phyloP scores from a whole-genome alignment of 2,113 vertebrate species.

The Globicephala melas region DNA sequence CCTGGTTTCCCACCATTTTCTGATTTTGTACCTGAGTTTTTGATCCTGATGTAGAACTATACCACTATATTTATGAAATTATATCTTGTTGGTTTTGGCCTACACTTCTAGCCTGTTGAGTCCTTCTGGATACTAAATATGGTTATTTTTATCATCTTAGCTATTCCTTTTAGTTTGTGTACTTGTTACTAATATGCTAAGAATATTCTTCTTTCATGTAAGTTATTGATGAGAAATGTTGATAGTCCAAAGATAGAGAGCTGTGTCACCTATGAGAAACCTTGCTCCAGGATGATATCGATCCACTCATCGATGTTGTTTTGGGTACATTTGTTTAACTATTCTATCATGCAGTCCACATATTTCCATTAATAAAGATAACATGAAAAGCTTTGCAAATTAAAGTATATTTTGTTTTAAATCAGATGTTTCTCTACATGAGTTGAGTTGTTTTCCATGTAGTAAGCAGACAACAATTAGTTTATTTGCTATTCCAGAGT shows the following conservation, averaged over 20 bases:
- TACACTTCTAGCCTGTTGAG: neutral
- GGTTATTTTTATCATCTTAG: neutral
- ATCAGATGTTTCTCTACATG: neutral
- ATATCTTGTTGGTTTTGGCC: neutral
- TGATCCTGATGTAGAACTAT: neutral
- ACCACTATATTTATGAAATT: neutral
- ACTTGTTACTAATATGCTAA: neutral
- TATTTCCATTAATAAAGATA: neutral
- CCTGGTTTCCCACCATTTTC: neutral
- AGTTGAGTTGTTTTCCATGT: neutral
- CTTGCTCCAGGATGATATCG: neutral
- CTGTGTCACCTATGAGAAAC: neutral
- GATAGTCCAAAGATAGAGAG: neutral
- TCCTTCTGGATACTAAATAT: neutral
- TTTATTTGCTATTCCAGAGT: neutral
- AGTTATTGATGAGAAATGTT: neutral
- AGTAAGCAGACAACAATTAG: neutral
- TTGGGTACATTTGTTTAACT: neutral
- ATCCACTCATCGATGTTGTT: neutral
- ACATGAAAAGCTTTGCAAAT: neutral
- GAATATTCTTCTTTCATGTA: neutral
- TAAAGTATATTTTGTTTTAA: slow-evolving; percentile 35
- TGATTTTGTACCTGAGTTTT: neutral
- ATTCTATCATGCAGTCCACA: neutral
- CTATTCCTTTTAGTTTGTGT: neutral